phyloP scores from a whole-genome alignment of 2,888 invertebrate genomes.

The Tryphoninae sp. region DNA sequence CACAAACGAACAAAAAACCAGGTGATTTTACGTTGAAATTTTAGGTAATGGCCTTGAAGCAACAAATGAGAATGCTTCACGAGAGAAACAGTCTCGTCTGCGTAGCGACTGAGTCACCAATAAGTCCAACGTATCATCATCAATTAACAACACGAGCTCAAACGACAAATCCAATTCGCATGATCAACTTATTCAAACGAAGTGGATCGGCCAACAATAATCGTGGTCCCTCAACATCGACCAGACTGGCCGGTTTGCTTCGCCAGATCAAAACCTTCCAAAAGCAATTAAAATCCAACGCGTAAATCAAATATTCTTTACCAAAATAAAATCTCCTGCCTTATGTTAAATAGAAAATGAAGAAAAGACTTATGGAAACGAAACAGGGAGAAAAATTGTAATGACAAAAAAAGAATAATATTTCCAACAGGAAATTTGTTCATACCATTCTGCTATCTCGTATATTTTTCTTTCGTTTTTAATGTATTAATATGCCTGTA shows the following conservation, averaged over 20 bases:
- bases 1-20: slow-evolving; percentile 11
- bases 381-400: slow-evolving; percentile 12
- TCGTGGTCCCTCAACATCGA: slow-evolving; percentile 71
- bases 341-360: slow-evolving; percentile 3
- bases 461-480: slow-evolving; percentile 68
- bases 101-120: slow-evolving; percentile 68
- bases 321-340: background rate
- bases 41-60: slow-evolving; percentile 75
- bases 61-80: slow-evolving; percentile 73
- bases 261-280: slow-evolving; percentile 78
- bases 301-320: slow-evolving; percentile 37
- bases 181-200: slow-evolving; percentile 39
- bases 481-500: slow-evolving; percentile 68
- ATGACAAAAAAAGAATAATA: background rate
- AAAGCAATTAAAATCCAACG: slow-evolving; percentile 68
- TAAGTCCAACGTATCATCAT: slow-evolving; percentile 45
- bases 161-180: slow-evolving; percentile 54
- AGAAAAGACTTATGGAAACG: background rate
- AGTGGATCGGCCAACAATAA: slow-evolving; percentile 37
- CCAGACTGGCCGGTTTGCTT: slow-evolving; percentile 72
- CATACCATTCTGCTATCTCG: slow-evolving; percentile 72
- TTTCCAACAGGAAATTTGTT: slow-evolving; percentile 29
- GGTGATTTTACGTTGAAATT: slow-evolving; percentile 1
- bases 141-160: slow-evolving; percentile 47
- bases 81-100: slow-evolving; percentile 76